phyloP scores from a whole-genome alignment of 37 sponge, comb jelly and placozoan genomes.

The Mnemiopsis leidyi region DNA sequence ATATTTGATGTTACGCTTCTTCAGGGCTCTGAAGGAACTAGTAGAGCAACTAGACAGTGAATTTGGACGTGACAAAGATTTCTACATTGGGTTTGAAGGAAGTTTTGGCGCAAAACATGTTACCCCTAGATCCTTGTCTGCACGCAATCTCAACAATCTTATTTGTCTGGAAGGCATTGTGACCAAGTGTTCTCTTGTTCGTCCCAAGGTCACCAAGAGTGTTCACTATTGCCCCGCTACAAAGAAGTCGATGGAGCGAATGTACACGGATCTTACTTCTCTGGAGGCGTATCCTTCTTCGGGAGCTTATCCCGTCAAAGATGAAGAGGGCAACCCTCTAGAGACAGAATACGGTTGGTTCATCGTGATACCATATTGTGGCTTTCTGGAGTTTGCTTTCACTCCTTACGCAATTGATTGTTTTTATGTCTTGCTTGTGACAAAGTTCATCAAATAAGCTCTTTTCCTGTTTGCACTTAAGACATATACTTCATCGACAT shows the following conservation, averaged over 20 bases:
- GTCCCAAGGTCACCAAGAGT: slow-evolving; percentile 95
- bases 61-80: slow-evolving; percentile 84
- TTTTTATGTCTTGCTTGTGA: no score
- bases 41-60: slow-evolving; percentile 82
- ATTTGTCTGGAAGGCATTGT: slow-evolving; percentile 98
- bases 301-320: slow-evolving; percentile 93
- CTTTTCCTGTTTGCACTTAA: no score
- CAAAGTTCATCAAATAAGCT: no score
- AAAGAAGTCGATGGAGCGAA: slow-evolving; percentile 88
- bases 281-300: slow-evolving; percentile 83
- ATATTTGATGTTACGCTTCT: no score
- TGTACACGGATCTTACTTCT: slow-evolving; percentile 92
- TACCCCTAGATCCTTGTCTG: slow-evolving; percentile 85
- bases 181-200: slow-evolving; percentile 80
- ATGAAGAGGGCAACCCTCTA: slow-evolving; percentile 94
- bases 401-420: no score
- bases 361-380: no score
- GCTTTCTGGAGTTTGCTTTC: no score
- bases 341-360: slow-evolving; percentile 98
- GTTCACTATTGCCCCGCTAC: slow-evolving; percentile 99
- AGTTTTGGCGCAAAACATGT: slow-evolving; percentile 93
- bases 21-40: slow-evolving; percentile 82
- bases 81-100: slow-evolving; percentile 95
- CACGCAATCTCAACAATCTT: slow-evolving; percentile 79
- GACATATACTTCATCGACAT: no score